Evolutionary conservation across 2,797 vertebrate species (phyloP).

Genomic region (Pelochelys cantorii): DNA sequence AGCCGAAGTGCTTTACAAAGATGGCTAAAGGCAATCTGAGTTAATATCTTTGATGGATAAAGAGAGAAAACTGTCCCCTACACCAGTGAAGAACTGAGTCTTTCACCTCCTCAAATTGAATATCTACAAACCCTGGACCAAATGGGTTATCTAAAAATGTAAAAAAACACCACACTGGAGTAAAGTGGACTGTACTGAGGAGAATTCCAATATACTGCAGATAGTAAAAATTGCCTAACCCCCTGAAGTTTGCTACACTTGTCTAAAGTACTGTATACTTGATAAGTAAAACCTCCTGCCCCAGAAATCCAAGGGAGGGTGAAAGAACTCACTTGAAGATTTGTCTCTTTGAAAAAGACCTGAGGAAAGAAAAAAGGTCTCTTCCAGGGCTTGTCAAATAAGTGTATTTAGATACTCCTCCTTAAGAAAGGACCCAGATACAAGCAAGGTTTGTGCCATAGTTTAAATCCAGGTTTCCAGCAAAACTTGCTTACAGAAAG

Average conservation of each 20-base stretch:
- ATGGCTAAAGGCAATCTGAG: not conserved
- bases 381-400: constrained; percentile 73
- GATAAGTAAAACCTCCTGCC: constrained; percentile 74
- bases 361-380: constrained; percentile 72
- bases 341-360: constrained; percentile 77
- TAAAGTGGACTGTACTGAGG: constrained; percentile 46
- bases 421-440: constrained; percentile 74
- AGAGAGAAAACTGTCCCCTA: not conserved
- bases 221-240: constrained; percentile 50
- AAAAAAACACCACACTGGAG: not conserved
- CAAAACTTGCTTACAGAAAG: constrained; percentile 78
- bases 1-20: not conserved
- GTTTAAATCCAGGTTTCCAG: constrained; percentile 78
- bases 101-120: accelerated
- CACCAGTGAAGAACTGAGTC: not conserved
- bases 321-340: constrained; percentile 77
- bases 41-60: not conserved
- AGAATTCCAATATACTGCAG: constrained; percentile 52
- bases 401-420: constrained; percentile 78
- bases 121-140: not conserved
- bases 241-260: constrained; percentile 69
- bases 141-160: constrained; percentile 3
- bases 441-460: constrained; percentile 75
- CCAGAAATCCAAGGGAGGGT: constrained; percentile 76
- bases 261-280: constrained; percentile 68